phyloP scores from a whole-genome alignment of 2,888 invertebrate genomes.

The Monochamus alternatus region DNA sequence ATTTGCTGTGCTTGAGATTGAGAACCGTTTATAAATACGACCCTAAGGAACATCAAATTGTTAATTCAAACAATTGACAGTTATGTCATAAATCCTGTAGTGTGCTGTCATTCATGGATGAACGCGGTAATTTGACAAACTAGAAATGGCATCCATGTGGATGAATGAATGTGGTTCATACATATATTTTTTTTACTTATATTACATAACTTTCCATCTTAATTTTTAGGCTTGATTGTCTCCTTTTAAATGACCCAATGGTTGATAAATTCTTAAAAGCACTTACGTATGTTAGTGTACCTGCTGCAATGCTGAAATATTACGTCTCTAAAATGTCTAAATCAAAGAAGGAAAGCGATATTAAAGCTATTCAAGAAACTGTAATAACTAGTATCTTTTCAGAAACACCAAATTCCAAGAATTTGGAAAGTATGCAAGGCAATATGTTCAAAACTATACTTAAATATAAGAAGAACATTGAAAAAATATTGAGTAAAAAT shows the following conservation, averaged over 20 bases:
- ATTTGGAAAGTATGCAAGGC: slow-evolving; percentile 64
- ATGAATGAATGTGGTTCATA: too few species aligned
- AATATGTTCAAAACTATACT: slow-evolving; percentile 63
- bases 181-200: neutral
- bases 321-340: slow-evolving; percentile 64
- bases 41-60: too few species aligned
- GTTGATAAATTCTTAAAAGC: slow-evolving; percentile 69
- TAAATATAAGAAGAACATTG: slow-evolving; percentile 47
- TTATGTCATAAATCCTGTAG: too few species aligned
- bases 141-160: too few species aligned
- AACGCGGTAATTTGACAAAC: too few species aligned
- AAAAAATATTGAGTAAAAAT: slow-evolving; percentile 43
- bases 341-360: slow-evolving; percentile 37
- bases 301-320: slow-evolving; percentile 67
- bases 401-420: slow-evolving; percentile 50
- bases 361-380: slow-evolving; percentile 29
- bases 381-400: slow-evolving; percentile 54
- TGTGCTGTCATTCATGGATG: too few species aligned
- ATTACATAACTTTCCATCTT: slow-evolving; percentile 12
- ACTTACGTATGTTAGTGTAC: slow-evolving; percentile 70
- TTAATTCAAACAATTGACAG: too few species aligned
- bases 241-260: slow-evolving; percentile 61
- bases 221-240: slow-evolving; percentile 60
- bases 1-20: too few species aligned
- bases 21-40: too few species aligned